Base-by-base conservation (phyloP, 2,888 invertebrate genomes). In the Nymphalis polychloros region DNA sequence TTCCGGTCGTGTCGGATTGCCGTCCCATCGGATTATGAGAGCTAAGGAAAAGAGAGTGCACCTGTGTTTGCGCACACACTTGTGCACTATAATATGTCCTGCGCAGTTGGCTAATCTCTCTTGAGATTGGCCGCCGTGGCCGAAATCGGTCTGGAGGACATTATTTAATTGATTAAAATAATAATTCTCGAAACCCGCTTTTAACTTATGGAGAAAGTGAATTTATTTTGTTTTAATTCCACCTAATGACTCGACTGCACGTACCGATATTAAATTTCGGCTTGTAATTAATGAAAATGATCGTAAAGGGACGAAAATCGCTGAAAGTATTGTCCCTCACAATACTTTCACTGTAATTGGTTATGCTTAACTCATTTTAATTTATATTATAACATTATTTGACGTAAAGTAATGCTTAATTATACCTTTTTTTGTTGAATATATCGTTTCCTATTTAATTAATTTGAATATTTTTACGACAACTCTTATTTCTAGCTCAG, bases 151-250 rank as follows among this genome's bases (percentile, higher is more conserved):
- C n/a, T n/a, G n/a, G n/a, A n/a, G n/a, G n/a, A n/a, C 27, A 27
- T 27, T 27, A 3, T 3, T 31, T 31, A 31, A 31, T 6, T 6
- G 60, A 59, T 68, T 68, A 62, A 70, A 68, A 65, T 63, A 68
- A 63, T 19, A 63, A 67, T 67, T 66, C 57, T 66, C 59, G 59
- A 41, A 63, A 67, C 50, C 60, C 68, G 60, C 63, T 63, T 70
- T 60, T 63, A 72, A 67, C 68, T 71, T 71, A 67, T 67, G 60
- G 61, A 35, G 49, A 67, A 67, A 67, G 46, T 48, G 19, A 74
- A 70, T 73, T 74, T 74, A 75, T 75, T 73, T 71, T 68, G 67
- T 72, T 74, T 73, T 74, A 73, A 74, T 75, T 72, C 65, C 67
- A 59, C 68, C 69, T 65, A 75, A 73, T 70, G 74, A 72, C 64